Evolutionary conservation across 1,140 invertebrate species (phyloP), one percentile per base, ranked within the genome.

Genomic region (Mycetomoellerius zeteki): DNA sequence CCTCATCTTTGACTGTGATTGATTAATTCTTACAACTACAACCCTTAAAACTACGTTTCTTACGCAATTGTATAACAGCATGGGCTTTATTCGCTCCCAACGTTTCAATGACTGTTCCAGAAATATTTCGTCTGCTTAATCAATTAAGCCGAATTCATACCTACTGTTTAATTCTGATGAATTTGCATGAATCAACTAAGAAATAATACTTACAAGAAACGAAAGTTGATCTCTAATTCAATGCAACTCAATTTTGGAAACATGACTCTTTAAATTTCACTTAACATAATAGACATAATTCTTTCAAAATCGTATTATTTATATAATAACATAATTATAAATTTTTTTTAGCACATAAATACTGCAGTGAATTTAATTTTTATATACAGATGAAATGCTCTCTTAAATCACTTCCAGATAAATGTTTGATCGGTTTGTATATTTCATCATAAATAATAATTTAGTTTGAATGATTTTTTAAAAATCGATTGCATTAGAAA

Each of bases 21-120:
- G 33, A 7, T 37, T 37, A 37, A 37, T 37, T 37, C 33, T 37
- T 37, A 7, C 33, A 37, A 37, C 33, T 37, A 33, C 30, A 33
- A 33, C 5, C 5, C 7, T 37, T 8, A 37, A 0, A 37, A 37
- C 2, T 30, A 30, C 7, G 6, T 37, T 37, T 0, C 1, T 37
- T 37, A 37, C 33, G 33, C 33, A 37, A 37, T 37, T 37, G 33
- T 37, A 37, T 37, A 37, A 37, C 6, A 33, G 33, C 7, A 7
- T 33, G 33, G 33, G 33, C 33, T 73, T 80, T 67, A 19, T 16
- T 56, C 16, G 16, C 24, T 56, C 52, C 58, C 37, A n/a, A 85
- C 86, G 52, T 80, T 89, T 85, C 14, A 58, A 58, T 19, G 52
- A 58, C 37, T 16, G 33, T 19, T 72, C 37, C 19, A 82, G 24